phyloP scores from a whole-genome alignment of 2,888 invertebrate genomes.

The Mythimna impura region DNA sequence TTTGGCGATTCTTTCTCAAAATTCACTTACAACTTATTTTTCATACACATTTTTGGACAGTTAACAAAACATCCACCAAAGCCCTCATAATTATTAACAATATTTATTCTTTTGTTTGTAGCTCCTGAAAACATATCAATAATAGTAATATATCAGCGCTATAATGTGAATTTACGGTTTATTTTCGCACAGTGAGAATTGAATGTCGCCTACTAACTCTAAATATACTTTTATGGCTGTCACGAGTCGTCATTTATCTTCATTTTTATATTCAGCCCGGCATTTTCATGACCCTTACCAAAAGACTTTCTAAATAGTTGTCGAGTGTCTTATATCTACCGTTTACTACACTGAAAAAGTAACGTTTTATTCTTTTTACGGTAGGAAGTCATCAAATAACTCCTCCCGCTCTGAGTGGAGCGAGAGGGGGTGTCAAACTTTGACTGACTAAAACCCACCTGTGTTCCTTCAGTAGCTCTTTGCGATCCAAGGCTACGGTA shows the following conservation, averaged over 20 bases:
- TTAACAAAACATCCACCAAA: constrained; percentile 3
- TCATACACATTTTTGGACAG: neutral
- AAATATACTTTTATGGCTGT: constrained; percentile 58
- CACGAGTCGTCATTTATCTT: constrained; percentile 58
- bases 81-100: neutral
- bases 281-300: constrained; percentile 45
- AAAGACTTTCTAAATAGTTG: constrained; percentile 29
- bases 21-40: neutral
- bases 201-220: constrained; percentile 50
- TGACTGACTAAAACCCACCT: too few relatives aligned
- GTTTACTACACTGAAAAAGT: too few relatives aligned
- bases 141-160: constrained; percentile 34
- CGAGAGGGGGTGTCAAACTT: too few relatives aligned
- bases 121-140: constrained; percentile 33
- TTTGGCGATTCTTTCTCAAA: too few relatives aligned
- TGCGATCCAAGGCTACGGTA: too few relatives aligned
- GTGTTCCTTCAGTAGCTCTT: too few relatives aligned
- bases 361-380: too few relatives aligned
- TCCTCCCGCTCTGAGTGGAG: too few relatives aligned
- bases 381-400: too few relatives aligned
- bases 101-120: constrained; percentile 1
- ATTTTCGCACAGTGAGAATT: constrained; percentile 46
- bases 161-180: constrained; percentile 45
- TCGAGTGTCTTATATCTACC: constrained; percentile 16
- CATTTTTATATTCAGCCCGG: constrained; percentile 52